These are phyloP conservation scores for Sturmia bella DNA, from an alignment of 2,888 invertebrate genomes.

Conservation along the genomic window DNA sequence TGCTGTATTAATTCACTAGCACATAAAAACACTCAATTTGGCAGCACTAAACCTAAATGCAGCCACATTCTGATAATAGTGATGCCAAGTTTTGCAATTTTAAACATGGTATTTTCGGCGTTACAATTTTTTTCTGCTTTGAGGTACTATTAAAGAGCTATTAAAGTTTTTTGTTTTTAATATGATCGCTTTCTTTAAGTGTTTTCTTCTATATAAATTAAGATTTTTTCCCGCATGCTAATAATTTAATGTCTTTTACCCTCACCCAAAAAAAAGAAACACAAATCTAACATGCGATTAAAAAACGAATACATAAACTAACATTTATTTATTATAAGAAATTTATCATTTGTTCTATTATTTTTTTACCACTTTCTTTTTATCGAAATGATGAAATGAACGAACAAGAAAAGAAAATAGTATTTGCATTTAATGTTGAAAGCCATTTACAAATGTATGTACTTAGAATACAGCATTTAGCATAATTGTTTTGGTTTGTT, in stretches of 20 bases:
- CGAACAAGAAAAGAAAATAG: constrained; percentile 18
- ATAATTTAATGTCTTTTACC: background rate
- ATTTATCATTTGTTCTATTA: constrained; percentile 8
- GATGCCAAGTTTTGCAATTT: too few species aligned
- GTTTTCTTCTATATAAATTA: too few species aligned
- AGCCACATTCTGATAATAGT: too few species aligned
- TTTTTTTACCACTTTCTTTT: background rate
- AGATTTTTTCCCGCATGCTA: background rate
- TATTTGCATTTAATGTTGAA: constrained; percentile 44
- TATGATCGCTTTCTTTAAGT: background rate
- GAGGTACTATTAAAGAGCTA: too few species aligned
- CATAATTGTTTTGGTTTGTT: constrained; percentile 40
- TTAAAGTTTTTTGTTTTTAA: too few species aligned
- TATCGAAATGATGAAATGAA: constrained; percentile 16
- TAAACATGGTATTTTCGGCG: too few species aligned
- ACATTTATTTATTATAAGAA: background rate
- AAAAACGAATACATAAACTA: background rate
- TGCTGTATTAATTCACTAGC: too few species aligned
- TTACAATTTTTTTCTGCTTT: too few species aligned
- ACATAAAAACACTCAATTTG: too few species aligned
- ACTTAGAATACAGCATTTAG: constrained; percentile 41
- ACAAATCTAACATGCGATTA: constrained; percentile 41
- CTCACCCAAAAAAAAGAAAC: background rate
- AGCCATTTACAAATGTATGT: constrained; percentile 61
- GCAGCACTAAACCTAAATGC: too few species aligned